These are phyloP conservation scores for Phacellophora camtschatica DNA, from an alignment of 30 jellyfish, hydroid and myxozoan species.

Conservation along the genomic window DNA sequence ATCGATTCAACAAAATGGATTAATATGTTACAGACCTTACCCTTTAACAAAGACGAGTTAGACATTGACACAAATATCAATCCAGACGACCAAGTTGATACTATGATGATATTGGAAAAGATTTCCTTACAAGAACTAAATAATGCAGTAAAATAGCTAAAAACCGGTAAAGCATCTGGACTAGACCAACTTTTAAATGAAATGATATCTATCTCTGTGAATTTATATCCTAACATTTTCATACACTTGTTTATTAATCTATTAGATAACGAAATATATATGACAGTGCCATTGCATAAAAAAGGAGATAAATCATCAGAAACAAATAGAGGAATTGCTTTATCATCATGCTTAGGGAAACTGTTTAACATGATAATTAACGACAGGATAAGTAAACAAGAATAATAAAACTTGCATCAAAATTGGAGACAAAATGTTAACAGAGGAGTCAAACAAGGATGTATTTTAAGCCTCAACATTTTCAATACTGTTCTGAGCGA, in stretches of 20 bases:
- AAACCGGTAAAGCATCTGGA: not conserved
- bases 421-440: not conserved
- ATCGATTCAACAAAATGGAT: not conserved
- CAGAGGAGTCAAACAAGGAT: conserved; percentile 6
- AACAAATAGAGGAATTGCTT: not conserved
- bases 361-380: not conserved
- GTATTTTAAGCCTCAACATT: not conserved
- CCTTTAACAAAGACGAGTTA: too few species aligned
- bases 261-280: not conserved
- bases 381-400: not conserved
- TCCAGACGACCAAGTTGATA: not conserved
- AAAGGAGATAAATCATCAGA: not conserved
- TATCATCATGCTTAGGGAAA: not conserved
- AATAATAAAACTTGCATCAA: not conserved
- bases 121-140: not conserved
- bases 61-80: not conserved
- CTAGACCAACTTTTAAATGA: not conserved
- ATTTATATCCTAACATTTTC: not conserved
- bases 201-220: not conserved
- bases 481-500: not conserved
- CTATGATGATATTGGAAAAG: not conserved
- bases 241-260: not conserved
- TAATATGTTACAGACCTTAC: not conserved
- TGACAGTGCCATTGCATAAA: not conserved
- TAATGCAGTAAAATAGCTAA: not conserved